These are phyloP conservation scores for Siniperca undulata DNA, from an alignment of 2,797 vertebrate genomes.

Conservation along the genomic window DNA sequence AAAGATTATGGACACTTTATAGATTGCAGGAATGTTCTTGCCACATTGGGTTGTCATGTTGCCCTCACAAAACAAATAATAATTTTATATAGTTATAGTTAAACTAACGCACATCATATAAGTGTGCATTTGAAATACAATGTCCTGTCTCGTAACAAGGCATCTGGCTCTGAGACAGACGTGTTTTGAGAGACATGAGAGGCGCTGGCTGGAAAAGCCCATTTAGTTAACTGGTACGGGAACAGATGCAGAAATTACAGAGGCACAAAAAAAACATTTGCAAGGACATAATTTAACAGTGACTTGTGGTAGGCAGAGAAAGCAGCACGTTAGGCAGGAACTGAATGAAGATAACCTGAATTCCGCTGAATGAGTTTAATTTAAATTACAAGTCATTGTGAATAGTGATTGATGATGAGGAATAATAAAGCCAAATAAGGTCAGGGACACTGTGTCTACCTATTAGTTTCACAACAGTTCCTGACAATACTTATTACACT, in stretches of 20 bases:
- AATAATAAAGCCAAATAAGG: not conserved
- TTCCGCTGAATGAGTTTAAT: too few relatives aligned
- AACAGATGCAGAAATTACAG: slow-evolving; percentile 7
- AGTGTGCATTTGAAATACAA: not conserved
- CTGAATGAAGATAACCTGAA: slow-evolving; percentile 41
- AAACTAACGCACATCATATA: too few relatives aligned
- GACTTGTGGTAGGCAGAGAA: not conserved
- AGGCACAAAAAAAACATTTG: not conserved
- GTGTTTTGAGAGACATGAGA: not conserved
- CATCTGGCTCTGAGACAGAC: not conserved
- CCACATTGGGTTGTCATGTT: too few relatives aligned
- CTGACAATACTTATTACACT: not conserved
- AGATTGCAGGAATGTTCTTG: too few relatives aligned
- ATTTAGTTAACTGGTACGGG: slow-evolving; percentile 18
- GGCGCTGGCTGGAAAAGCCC: not conserved
- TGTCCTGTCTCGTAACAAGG: not conserved
- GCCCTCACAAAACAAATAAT: too few relatives aligned
- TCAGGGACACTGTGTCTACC: not conserved
- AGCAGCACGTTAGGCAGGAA: not conserved
- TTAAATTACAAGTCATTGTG: slow-evolving; percentile 17
- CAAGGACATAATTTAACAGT: not conserved
- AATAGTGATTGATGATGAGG: slow-evolving; percentile 2
- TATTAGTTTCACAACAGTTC: slow-evolving; percentile 5
- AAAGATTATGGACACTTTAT: too few relatives aligned
- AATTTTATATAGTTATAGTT: too few relatives aligned